These are phyloP conservation scores for Plestiodon gilberti DNA, from an alignment of 2,113 vertebrate genomes.

Conservation along the genomic window DNA sequence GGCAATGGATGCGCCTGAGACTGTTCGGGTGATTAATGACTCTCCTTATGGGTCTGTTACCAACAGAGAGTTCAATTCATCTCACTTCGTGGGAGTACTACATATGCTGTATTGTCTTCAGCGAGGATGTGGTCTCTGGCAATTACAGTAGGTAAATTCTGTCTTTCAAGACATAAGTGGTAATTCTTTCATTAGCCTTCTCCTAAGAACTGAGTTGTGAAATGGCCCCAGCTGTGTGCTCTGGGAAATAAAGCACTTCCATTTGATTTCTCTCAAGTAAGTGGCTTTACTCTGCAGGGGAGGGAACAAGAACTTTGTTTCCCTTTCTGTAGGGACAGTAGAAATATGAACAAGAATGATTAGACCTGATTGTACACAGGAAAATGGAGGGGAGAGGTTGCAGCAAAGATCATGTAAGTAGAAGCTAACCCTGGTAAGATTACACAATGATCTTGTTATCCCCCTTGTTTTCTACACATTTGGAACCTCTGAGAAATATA, in stretches of 20 bases:
- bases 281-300: not conserved
- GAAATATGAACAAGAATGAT: conserved; percentile 5
- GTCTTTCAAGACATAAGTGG: conserved; percentile 17
- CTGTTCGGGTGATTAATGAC: conserved; percentile 71
- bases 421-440: not conserved
- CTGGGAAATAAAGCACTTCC: not conserved
- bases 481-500: not conserved
- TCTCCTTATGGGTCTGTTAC: conserved; percentile 71
- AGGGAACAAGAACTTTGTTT: not conserved
- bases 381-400: not conserved
- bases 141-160: conserved; percentile 65
- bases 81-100: conserved; percentile 72
- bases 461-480: not conserved
- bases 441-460: not conserved
- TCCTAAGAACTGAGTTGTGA: conserved; percentile 4
- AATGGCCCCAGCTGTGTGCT: not conserved
- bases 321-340: not conserved
- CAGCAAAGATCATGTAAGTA: not conserved
- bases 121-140: conserved; percentile 54
- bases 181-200: conserved; percentile 39
- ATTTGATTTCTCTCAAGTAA: not conserved
- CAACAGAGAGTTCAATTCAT: conserved; percentile 71
- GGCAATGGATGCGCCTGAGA: conserved; percentile 59
- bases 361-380: not conserved
- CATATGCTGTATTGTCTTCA: conserved; percentile 55